phyloP scores from a whole-genome alignment of 2,888 invertebrate species.

The Caenorhabditis sp. region DNA sequence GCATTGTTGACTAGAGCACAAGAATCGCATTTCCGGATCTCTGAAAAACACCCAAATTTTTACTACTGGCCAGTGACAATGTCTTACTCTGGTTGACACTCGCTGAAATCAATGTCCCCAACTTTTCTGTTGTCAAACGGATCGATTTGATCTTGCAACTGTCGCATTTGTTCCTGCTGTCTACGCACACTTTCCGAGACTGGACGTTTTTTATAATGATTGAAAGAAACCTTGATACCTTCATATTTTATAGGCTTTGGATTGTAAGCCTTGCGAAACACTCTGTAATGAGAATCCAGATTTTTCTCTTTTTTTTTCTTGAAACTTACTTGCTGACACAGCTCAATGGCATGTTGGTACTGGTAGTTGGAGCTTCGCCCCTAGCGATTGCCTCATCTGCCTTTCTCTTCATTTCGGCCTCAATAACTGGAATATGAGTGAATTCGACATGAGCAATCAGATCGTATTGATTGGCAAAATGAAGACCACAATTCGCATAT shows the following conservation, averaged over 20 bases:
- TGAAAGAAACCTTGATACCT: constrained; percentile 42
- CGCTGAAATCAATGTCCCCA: constrained; percentile 31
- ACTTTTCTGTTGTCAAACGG: neutral
- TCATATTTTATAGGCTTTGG: constrained; percentile 36
- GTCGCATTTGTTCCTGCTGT: neutral
- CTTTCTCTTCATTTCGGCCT: neutral
- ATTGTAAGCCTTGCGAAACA: constrained; percentile 40
- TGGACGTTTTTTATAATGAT: constrained; percentile 36
- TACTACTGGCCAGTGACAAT: neutral
- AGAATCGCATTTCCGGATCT: constrained; percentile 33
- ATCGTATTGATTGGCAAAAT: constrained; percentile 42
- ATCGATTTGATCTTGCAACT: neutral
- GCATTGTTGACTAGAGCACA: constrained; percentile 42
- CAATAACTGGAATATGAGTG: constrained; percentile 38
- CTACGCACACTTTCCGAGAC: neutral
- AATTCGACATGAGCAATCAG: constrained; percentile 51
- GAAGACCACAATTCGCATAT: too few relatives aligned
- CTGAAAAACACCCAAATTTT: neutral
- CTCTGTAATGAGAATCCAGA: constrained; percentile 17
- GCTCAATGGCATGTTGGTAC: too few relatives aligned
- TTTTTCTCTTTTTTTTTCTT: too few relatives aligned
- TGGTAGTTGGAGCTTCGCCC: too few relatives aligned
- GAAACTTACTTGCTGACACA: too few relatives aligned
- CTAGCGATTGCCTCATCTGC: too few relatives aligned
- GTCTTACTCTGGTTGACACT: constrained; percentile 35